Base-by-base conservation (phyloP, 2,797 vertebrate genomes). In the Poliocrania exsul region DNA sequence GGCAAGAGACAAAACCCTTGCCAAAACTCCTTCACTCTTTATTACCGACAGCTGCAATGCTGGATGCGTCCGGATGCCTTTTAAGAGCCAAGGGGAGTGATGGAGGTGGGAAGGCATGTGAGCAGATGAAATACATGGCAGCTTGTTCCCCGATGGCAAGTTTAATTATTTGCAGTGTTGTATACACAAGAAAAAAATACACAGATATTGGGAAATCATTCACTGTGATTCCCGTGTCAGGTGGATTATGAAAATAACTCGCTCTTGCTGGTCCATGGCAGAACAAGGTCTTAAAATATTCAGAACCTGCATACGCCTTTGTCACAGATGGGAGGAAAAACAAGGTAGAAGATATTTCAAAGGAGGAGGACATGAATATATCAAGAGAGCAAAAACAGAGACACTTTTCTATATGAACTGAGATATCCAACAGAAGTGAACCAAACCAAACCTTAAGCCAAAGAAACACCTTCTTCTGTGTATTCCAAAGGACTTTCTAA, bases 101-200 rank as follows among this genome's bases (percentile, higher is more conserved):
- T 13, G 6, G 33, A 95, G 94, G 81, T 86, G 92, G 95, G 86
- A 87, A 86, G 95, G 92, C 89, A 90, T 91, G 81, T 50, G 78
- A 95, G 85, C 81, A 72, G 92, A 92, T 88, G 88, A 96, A 90
- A 96, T 94, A 96, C 89, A 91, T 42, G 16, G 49, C 71, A 88
- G 91, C 79, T 93, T 94, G 88, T 93, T 88, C 95, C 95, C 94
- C 4, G 1, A 77, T 0, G 35, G 93, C 89, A 96, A 93, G 92
- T 97, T 97, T 97, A 98, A 98, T 98, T 97, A 97, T 97, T 95
- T 97, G 94, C 93, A 95, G 81, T 83, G 75, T 92, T 97, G 88
- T 96, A 89, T 84, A 94, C 61, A 96, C 93, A 97, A 91, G 82
- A 54, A 95, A 95, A 97, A 95, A 87, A 92, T 19, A 96, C 81